phyloP scores from a whole-genome alignment of 1,140 invertebrate genomes.

The Meloidogyne hapla region DNA sequence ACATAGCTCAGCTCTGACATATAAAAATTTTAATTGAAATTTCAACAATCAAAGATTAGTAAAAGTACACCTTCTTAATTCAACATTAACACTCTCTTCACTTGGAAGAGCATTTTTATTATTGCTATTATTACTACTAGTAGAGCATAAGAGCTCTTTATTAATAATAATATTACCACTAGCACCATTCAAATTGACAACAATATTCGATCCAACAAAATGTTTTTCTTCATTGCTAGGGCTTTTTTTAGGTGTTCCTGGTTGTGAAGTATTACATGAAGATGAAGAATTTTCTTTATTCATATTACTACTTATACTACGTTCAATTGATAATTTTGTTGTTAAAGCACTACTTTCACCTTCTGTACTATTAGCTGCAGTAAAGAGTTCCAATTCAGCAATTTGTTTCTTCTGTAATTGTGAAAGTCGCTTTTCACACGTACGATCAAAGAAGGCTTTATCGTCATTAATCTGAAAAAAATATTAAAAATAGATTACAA shows the following conservation, averaged over 20 bases:
- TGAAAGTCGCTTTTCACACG: slow-evolving; percentile 25
- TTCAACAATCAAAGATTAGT: background rate
- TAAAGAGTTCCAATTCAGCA: slow-evolving; percentile 10
- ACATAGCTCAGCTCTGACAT: too few relatives aligned
- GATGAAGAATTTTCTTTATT: background rate
- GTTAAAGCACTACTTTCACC: background rate
- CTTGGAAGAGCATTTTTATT: background rate
- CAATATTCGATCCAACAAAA: background rate
- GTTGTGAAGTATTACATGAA: slow-evolving; percentile 2
- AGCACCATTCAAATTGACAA: background rate
- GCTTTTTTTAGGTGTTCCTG: slow-evolving; percentile 6
- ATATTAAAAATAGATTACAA: background rate
- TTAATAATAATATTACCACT: background rate
- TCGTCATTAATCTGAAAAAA: slow-evolving; percentile 33
- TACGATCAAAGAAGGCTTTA: slow-evolving; percentile 29
- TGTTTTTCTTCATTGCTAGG: background rate
- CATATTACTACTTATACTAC: background rate
- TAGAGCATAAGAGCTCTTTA: background rate
- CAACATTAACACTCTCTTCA: background rate
- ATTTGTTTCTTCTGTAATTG: slow-evolving; percentile 18
- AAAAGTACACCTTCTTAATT: background rate
- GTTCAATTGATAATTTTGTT: background rate
- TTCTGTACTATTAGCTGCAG: background rate
- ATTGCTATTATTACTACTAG: background rate
- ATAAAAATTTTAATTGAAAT: background rate